phyloP scores from a whole-genome alignment of 2,113 vertebrate species.

The Hyaena hyaena region DNA sequence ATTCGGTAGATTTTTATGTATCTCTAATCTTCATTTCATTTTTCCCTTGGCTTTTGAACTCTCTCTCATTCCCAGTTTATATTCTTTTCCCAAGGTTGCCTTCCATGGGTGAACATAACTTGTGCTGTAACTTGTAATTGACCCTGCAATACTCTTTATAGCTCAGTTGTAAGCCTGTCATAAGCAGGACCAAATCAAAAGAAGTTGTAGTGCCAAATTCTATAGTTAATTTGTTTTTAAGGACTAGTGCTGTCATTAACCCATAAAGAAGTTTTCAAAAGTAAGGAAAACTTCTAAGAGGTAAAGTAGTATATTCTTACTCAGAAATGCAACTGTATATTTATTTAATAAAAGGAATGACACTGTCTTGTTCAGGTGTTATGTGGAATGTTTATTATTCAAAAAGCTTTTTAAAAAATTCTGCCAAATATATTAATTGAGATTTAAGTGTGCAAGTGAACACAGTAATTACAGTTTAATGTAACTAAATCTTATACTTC shows the following conservation, averaged over 20 bases:
- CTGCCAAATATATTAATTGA: not conserved
- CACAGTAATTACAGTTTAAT: not conserved
- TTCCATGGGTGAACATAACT: not conserved
- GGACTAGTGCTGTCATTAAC: not conserved
- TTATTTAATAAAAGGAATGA: not conserved
- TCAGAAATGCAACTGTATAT: not conserved
- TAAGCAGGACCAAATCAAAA: not conserved
- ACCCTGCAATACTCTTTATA: not conserved
- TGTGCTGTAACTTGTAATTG: not conserved
- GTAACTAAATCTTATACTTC: not conserved
- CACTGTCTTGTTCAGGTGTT: accelerated
- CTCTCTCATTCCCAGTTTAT: not conserved
- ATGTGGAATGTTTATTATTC: not conserved
- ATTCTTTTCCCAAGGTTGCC: not conserved
- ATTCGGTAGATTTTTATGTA: not conserved
- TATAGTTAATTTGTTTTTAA: not conserved
- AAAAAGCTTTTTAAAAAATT: not conserved
- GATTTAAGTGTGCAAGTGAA: not conserved
- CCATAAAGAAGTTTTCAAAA: not conserved
- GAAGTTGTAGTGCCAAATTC: not conserved
- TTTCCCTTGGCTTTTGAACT: not conserved
- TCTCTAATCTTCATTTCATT: not conserved
- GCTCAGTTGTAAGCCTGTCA: not conserved
- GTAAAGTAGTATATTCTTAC: not conserved
- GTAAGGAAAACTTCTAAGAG: not conserved